phyloP scores from a whole-genome alignment of 2,888 invertebrate species.

The Anoplius nigerrimus region DNA sequence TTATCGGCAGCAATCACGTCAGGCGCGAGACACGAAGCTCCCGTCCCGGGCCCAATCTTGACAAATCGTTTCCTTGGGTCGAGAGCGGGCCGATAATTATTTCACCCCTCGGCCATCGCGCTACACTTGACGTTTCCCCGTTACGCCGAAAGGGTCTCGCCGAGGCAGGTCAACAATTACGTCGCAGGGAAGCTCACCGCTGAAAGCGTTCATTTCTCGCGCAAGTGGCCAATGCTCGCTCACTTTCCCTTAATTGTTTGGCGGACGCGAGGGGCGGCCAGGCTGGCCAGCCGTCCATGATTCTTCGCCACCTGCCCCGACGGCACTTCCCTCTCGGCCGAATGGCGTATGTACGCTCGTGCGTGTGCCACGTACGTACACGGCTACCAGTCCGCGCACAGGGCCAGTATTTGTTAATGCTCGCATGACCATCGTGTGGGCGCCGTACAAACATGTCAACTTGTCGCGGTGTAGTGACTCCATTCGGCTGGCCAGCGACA shows the following conservation, averaged over 20 bases:
- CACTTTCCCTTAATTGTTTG: conserved; percentile 29
- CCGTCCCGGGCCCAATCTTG: no score
- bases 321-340: conserved; percentile 41
- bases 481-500: conserved; percentile 54
- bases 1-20: no score
- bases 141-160: no score
- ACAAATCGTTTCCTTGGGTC: no score
- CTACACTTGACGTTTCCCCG: no score
- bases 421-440: conserved; percentile 62
- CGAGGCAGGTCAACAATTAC: no score
- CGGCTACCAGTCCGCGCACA: conserved; percentile 37
- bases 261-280: neutral
- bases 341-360: neutral
- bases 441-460: conserved; percentile 70
- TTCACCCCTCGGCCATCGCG: no score
- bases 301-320: conserved; percentile 51
- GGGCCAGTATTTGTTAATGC: conserved; percentile 63
- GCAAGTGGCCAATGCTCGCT: conserved; percentile 8
- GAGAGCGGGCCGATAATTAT: no score
- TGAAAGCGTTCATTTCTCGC: neutral
- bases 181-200: neutral
- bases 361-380: neutral
- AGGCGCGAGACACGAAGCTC: no score
- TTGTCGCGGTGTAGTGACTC: conserved; percentile 68
- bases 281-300: conserved; percentile 34